Conservation (phyloP, 2,797 vertebrate genomes). For the Phalloptychus januarius region DNA sequence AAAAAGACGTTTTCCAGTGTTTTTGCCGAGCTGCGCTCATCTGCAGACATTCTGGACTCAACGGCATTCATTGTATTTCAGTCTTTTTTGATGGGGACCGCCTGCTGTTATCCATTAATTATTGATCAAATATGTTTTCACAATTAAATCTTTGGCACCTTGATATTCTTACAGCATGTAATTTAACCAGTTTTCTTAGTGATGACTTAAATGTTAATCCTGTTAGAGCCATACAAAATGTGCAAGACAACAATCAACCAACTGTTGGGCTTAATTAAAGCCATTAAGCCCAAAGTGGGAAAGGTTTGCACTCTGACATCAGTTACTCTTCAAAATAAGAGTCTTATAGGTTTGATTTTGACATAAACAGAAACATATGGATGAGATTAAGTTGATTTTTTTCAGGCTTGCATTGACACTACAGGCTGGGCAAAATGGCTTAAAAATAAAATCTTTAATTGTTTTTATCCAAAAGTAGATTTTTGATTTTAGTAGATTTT, state of each 20-base stretch:
- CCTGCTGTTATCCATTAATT: conserved; percentile 6
- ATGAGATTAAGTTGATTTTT: too few relatives aligned
- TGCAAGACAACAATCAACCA: background rate
- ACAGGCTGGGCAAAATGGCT: too few relatives aligned
- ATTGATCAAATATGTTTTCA: conserved; percentile 1
- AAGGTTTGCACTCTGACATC: background rate
- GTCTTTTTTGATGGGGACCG: conserved; percentile 11
- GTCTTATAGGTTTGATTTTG: background rate
- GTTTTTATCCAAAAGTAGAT: too few relatives aligned
- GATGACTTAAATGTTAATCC: background rate
- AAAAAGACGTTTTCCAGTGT: conserved; percentile 25
- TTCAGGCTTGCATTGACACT: background rate
- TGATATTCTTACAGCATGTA: background rate
- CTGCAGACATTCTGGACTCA: conserved; percentile 36
- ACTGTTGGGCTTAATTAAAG: too few relatives aligned
- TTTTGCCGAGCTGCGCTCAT: conserved; percentile 24
- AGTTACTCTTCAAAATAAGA: background rate
- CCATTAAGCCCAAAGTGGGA: background rate
- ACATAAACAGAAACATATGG: background rate
- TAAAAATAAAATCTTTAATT: too few relatives aligned
- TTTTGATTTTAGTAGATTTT: too few relatives aligned
- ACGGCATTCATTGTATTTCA: conserved; percentile 31
- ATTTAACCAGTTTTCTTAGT: background rate
- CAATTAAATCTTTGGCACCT: background rate
- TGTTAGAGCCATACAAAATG: background rate